Percentiles rank a stretch among this genome's conserved stretches.
Evolutionary conservation across 2,797 vertebrate species (phyloP).

Genomic region (Gallinago solitaria): DNA sequence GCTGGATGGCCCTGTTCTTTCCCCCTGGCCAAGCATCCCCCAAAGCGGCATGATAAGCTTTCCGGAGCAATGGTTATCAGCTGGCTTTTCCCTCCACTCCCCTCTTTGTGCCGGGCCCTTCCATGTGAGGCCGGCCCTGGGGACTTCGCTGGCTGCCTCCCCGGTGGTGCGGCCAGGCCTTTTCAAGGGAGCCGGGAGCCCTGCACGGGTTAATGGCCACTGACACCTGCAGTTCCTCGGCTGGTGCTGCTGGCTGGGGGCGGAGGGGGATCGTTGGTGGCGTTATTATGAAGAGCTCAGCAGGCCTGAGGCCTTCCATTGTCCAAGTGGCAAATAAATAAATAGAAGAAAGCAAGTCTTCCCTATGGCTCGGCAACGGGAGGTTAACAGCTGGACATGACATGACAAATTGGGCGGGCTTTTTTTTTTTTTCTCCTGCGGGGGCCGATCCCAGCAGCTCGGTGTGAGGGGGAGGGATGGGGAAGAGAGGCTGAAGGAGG

Average conservation of each 20-base stretch:
- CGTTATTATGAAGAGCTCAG: conserved; percentile 84
- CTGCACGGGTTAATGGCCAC: conserved; percentile 76
- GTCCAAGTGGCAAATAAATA: conserved; percentile 86
- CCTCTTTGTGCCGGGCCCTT: conserved; percentile 65
- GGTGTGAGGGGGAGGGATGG: conserved; percentile 47
- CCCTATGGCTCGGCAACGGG: conserved; percentile 80
- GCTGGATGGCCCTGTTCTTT: neutral
- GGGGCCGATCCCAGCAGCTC: conserved; percentile 75
- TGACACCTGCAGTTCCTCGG: conserved; percentile 83
- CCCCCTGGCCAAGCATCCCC: neutral
- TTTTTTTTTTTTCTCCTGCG: conserved; percentile 71
- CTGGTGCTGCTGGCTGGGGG: conserved; percentile 72
- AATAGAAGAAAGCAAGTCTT: conserved; percentile 86
- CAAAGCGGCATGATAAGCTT: conserved; percentile 69
- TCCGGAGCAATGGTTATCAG: conserved; percentile 74
- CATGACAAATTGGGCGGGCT: conserved; percentile 85
- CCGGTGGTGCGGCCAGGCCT: neutral
- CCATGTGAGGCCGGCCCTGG: neutral
- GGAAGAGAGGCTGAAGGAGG: neutral
- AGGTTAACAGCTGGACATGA: conserved; percentile 88
- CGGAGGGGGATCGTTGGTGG: conserved; percentile 77
- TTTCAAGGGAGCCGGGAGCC: conserved; percentile 62
- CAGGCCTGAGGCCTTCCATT: conserved; percentile 82
- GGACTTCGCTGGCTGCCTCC: conserved; percentile 1
- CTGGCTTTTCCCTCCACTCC: conserved; percentile 44